Conservation (phyloP, 2,888 invertebrate species). For the Lepidocyrtoides sp. region DNA sequence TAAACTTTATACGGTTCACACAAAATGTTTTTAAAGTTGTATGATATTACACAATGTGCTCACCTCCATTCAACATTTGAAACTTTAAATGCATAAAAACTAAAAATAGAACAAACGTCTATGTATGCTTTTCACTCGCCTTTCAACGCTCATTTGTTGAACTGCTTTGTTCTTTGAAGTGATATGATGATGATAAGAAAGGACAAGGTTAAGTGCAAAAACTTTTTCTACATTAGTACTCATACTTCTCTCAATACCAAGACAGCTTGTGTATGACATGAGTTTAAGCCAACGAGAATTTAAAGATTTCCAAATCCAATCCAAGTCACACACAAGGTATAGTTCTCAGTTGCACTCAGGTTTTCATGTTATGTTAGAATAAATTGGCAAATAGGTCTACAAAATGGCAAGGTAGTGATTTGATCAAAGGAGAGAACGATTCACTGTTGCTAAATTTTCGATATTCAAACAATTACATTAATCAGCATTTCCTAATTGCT, state of each 20-base stretch:
- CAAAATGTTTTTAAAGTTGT: background rate
- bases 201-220: constrained; percentile 47
- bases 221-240: background rate
- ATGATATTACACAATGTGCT: background rate
- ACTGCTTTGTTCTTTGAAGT: constrained; percentile 12
- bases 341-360: no score
- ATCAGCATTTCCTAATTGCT: no score
- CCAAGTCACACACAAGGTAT: no score
- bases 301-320: no score
- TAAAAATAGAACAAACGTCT: constrained; percentile 35
- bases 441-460: no score
- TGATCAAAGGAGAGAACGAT: no score
- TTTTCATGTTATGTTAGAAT: no score
- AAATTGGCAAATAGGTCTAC: no score
- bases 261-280: background rate
- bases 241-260: no score
- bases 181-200: background rate
- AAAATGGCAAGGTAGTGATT: no score
- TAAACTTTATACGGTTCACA: background rate
- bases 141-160: background rate
- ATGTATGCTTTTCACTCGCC: background rate
- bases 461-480: no score
- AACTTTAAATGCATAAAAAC: background rate
- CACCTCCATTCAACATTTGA: background rate
- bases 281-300: background rate